Base-by-base conservation (phyloP, 2,113 vertebrate species). In the Hoplias malabaricus region DNA sequence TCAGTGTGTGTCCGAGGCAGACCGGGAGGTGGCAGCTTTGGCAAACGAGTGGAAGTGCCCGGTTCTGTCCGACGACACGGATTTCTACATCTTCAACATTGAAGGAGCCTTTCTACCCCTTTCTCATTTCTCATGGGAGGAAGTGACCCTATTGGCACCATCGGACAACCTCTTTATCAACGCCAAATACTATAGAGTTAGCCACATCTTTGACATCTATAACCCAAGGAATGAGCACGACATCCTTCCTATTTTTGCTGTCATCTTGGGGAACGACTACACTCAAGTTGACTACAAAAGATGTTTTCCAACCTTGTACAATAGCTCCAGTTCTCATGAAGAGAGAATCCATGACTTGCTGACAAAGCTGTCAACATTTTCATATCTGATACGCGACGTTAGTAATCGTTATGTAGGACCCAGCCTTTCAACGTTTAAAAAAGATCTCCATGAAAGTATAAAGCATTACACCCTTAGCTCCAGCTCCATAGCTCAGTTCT, bases 1-100 rank as follows among this genome's bases (percentile, higher is more conserved):
- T 12, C 92, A 94, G 86, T 93, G 93, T 83, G 90, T 93, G 43
- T 90, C 85, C 23, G 95, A 97, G 85, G 95, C 96, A 0, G 95
- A 97, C 82, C 85, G 84, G 48, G 92, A 98, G 75, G 89, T 94
- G 2, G 93, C 93, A 0, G 90, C 93, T 0, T 85, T 98, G 70
- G 96, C 96, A 48, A 89, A 86, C 31, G 83, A 92, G 27, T 96
- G 95, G 95, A 73, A 81, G 25, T 97, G 96, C 59, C 95, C 95
- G 0, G 92, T 98, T 13, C 88, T 98, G 2, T 94, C 95, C 0
- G 83, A 87, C 0, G 95, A 97, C 80, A 96, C 94, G 59, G 95
- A 98, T 86, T 98, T 98, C 75, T 96, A 86, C 82, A 89, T 96
- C 61, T 98, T 95, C 82, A 87, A 93, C 40, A 82, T 96, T 31